phyloP scores from a whole-genome alignment of 2,797 vertebrate genomes.

The Peromyscus melanophrys region DNA sequence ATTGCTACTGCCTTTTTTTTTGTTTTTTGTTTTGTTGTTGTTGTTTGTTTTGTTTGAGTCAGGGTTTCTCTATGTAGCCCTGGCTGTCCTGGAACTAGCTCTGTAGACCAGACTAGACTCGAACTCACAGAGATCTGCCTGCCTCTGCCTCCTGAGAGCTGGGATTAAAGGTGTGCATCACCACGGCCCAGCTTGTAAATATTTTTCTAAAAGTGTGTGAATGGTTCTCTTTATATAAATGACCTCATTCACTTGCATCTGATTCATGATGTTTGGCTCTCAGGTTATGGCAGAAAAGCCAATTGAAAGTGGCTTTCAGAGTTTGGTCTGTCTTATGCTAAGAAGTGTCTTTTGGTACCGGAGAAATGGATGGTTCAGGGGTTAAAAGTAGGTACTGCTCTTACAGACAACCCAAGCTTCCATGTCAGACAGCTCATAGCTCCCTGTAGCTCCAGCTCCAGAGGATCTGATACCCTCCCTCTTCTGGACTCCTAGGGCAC shows the following conservation, averaged over 20 bases:
- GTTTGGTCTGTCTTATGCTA: not conserved
- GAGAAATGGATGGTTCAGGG: not conserved
- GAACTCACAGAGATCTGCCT: not conserved
- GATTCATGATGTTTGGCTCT: not conserved
- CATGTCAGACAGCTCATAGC: not conserved
- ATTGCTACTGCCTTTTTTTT: slow-evolving; percentile 1
- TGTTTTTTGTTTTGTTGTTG: not conserved
- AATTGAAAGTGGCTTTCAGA: not conserved
- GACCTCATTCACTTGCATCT: not conserved
- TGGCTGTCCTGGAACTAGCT: not conserved
- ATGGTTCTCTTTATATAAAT: slow-evolving; percentile 25
- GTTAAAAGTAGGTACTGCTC: not conserved
- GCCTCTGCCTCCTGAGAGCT: not conserved
- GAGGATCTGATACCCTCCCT: not conserved
- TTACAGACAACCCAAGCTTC: not conserved
- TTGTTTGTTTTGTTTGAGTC: not conserved
- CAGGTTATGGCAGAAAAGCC: not conserved
- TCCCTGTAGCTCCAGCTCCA: not conserved
- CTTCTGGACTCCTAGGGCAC: not conserved
- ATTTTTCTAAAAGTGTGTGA: slow-evolving; percentile 50
- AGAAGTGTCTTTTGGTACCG: not conserved
- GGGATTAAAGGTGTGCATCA: not conserved
- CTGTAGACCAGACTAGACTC: not conserved
- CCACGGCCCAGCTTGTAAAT: not conserved
- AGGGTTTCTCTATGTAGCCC: not conserved